phyloP scores from a whole-genome alignment of 1,140 invertebrate species.

The Achroia grisella region DNA sequence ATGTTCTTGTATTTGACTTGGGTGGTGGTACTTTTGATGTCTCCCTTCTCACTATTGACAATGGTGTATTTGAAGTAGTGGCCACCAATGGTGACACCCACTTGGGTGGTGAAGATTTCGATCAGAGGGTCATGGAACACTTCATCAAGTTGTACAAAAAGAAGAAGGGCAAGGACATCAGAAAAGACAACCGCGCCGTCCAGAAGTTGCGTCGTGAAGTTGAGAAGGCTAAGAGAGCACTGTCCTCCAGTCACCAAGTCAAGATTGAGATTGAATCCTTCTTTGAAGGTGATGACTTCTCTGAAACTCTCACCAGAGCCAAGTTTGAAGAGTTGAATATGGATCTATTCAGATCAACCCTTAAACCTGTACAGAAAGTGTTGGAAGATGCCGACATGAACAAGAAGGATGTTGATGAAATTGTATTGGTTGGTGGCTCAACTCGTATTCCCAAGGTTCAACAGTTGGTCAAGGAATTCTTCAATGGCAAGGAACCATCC shows the following conservation, averaged over 20 bases:
- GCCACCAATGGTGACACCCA: conserved; percentile 99
- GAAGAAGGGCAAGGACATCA: conserved; percentile 98
- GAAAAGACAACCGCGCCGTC: conserved; percentile 95
- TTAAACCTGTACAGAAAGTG: conserved; percentile 98
- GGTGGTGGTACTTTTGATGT: conserved; percentile 99
- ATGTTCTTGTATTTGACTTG: conserved; percentile 98
- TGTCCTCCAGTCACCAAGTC: conserved; percentile 96
- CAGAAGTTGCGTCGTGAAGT: conserved; percentile 98
- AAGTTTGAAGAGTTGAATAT: conserved; percentile 99
- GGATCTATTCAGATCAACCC: conserved; percentile 98
- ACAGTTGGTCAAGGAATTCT: conserved; percentile 98
- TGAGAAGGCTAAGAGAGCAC: conserved; percentile 97
- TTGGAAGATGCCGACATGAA: conserved; percentile 99
- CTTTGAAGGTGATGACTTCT: conserved; percentile 99
- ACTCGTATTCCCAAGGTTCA: conserved; percentile 99
- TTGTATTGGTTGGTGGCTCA: conserved; percentile 98
- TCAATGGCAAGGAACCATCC: conserved; percentile 97
- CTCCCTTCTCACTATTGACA: conserved; percentile 98
- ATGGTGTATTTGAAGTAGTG: conserved; percentile 93
- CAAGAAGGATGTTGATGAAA: conserved; percentile 99
- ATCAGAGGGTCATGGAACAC: conserved; percentile 98
- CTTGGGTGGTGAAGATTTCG: conserved; percentile 98
- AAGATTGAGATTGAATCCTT: conserved; percentile 99
- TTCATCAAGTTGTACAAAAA: conserved; percentile 99
- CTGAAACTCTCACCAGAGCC: conserved; percentile 98